phyloP scores from a whole-genome alignment of 2,888 invertebrate species.

The Orthonychiurus folsomi region DNA sequence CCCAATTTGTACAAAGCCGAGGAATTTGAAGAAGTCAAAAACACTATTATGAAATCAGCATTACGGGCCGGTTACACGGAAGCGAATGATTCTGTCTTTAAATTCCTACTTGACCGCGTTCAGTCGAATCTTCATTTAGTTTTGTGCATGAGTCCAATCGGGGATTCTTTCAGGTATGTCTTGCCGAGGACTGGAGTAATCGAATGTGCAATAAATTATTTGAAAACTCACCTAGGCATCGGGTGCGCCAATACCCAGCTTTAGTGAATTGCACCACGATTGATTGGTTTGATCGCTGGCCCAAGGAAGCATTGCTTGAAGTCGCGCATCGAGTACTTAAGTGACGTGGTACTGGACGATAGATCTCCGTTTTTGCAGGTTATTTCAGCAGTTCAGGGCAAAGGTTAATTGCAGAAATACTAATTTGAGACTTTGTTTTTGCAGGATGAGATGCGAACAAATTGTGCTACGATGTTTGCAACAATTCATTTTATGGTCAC shows the following conservation, averaged over 20 bases:
- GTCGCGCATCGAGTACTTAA: conserved; percentile 74
- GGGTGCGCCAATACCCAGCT: conserved; percentile 78
- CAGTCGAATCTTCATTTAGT: conserved; percentile 68
- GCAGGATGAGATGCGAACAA: conserved; percentile 56
- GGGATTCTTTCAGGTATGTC: conserved; percentile 57
- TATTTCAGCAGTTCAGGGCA: no score
- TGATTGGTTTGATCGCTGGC: conserved; percentile 86
- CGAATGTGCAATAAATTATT: no score
- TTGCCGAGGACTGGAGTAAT: no score
- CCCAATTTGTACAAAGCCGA: conserved; percentile 78
- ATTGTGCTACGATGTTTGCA: conserved; percentile 66
- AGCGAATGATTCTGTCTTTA: conserved; percentile 61
- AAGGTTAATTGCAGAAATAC: neutral
- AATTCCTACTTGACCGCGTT: conserved; percentile 68
- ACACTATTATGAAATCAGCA: conserved; percentile 52
- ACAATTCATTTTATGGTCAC: conserved; percentile 74
- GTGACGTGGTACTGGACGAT: conserved; percentile 60
- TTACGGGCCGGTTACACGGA: conserved; percentile 51
- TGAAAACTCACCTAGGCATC: no score
- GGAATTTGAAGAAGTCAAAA: conserved; percentile 74
- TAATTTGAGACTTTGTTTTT: conserved; percentile 14
- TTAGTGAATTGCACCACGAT: conserved; percentile 79
- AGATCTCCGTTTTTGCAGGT: conserved; percentile 25
- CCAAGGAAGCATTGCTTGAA: conserved; percentile 75
- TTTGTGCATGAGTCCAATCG: conserved; percentile 80